Evolutionary conservation across 2,888 invertebrate species (phyloP).

Genomic region (Dexiosoma caninum): DNA sequence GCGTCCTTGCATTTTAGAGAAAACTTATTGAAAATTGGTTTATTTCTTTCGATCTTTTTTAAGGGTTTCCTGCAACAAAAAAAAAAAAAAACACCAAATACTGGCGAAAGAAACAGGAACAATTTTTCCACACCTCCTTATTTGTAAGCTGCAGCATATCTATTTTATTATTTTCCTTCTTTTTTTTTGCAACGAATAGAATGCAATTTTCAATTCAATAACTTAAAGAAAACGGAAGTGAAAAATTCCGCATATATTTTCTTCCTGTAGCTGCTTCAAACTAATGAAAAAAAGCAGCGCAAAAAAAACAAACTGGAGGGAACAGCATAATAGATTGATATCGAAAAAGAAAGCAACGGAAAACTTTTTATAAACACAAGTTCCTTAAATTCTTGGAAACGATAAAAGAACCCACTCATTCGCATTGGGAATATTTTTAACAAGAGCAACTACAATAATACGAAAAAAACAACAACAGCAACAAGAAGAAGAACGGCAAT

Average conservation of each 20-base stretch:
- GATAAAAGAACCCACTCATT: constrained; percentile 3
- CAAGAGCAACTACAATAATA: constrained; percentile 6
- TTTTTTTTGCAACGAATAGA: constrained; percentile 8
- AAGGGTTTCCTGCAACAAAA: constrained; percentile 8
- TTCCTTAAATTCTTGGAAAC: constrained; percentile 45
- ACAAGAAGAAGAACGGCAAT: background rate
- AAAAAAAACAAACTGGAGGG: no score
- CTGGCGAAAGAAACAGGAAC: constrained; percentile 16
- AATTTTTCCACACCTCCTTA: constrained; percentile 38
- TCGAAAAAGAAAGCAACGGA: constrained; percentile 46
- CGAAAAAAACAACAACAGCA: background rate
- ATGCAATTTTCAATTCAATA: constrained; percentile 61
- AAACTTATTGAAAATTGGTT: constrained; percentile 24
- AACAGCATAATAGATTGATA: constrained; percentile 48
- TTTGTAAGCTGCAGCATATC: constrained; percentile 19
- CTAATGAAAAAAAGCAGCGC: constrained; percentile 1
- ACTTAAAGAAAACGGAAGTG: constrained; percentile 57
- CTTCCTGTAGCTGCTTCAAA: constrained; percentile 22
- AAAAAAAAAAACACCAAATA: background rate
- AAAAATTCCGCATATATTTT: constrained; percentile 55
- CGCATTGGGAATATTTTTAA: constrained; percentile 42
- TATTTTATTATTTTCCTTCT: constrained; percentile 29
- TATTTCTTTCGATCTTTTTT: constrained; percentile 8
- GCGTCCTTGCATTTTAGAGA: background rate
- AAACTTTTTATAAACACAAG: constrained; percentile 54